Base-by-base conservation (phyloP, 2,888 invertebrate species). In the Synanthedon andrenaeformis region DNA sequence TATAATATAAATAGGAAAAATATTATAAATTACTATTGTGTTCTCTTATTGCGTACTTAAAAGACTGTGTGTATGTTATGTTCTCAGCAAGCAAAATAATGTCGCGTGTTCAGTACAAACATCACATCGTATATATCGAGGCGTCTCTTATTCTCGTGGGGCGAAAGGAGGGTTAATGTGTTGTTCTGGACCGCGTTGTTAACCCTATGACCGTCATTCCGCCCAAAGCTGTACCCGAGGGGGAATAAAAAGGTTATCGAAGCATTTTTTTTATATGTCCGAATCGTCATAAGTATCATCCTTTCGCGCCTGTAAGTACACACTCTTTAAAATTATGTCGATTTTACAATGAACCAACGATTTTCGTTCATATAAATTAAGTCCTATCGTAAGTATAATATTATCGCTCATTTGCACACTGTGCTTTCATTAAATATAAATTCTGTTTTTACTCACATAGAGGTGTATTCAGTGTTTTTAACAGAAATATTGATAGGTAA, bases 171-270 rank as follows among this genome's bases (percentile, higher is more conserved):
- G 41, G 76, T 76, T 78, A 77, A 75, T 74, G 72, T 64, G 68
- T 70, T 70, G 66, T 66, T 66, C 64, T 70, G 66, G 67, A 65
- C 70, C 63, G 64, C 65, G 70, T 70, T 72, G 75, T 71, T 72
- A 74, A 67, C 67, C 67, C 62, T 69, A 69, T 62, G 71, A 72
- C 72, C 75, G 66, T 63, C 74, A 76, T 74, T 58, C 57, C 60
- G 66, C 68, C 67, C 64, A 69, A 70, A 70, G 68, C 65, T 60
- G 57, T 62, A 58, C 69, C 63, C 61, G 62, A 62, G 61, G 65
- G 73, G 74, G 35, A 70, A 75, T 72, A 72, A 76, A 76, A 76
- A 69, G 72, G 72, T 69, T 72, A 73, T 74, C 66, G 69, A 72
- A 75, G 74, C 75, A 76, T 70, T 72, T 74, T 23, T 77, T 73